These are phyloP conservation scores for Pao palembangensis DNA, from an alignment of 2,113 vertebrate genomes.

Conservation along the genomic window DNA sequence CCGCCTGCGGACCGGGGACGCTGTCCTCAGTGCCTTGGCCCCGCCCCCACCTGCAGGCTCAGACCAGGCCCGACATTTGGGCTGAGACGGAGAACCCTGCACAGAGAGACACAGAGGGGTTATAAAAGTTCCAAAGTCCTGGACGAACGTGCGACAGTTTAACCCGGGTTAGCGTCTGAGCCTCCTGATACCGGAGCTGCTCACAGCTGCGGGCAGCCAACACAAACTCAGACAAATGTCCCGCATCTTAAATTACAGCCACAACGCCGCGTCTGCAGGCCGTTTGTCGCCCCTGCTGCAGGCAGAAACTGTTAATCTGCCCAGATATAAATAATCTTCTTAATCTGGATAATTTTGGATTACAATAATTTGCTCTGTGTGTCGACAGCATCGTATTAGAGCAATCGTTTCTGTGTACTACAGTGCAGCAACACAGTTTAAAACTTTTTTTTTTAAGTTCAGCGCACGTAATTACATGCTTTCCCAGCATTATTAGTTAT, in stretches of 20 bases:
- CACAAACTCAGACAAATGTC: not conserved
- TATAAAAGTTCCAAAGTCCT: not conserved
- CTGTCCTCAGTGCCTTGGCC: slow-evolving; percentile 54
- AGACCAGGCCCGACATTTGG: slow-evolving; percentile 61
- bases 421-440: too few relatives aligned
- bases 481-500: too few relatives aligned
- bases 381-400: not conserved
- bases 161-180: slow-evolving; percentile 19
- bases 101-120: slow-evolving; percentile 9
- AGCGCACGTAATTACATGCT: too few relatives aligned
- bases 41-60: slow-evolving; percentile 34
- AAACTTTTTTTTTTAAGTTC: too few relatives aligned
- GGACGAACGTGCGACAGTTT: slow-evolving; percentile 3
- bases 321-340: not conserved
- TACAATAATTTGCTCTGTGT: not conserved
- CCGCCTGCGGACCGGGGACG: slow-evolving; percentile 68
- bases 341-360: not conserved
- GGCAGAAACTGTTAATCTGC: not conserved
- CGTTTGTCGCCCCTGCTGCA: too few relatives aligned
- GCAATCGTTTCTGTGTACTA: too few relatives aligned
- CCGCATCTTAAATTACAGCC: slow-evolving; percentile 33
- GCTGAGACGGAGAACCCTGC: slow-evolving; percentile 42
- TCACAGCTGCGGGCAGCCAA: slow-evolving; percentile 43
- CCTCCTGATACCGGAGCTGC: slow-evolving; percentile 60
- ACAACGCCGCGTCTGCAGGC: too few relatives aligned